Evolutionary conservation across 2,797 vertebrate species (phyloP).

Genomic region (Acipenser ruthenus): DNA sequence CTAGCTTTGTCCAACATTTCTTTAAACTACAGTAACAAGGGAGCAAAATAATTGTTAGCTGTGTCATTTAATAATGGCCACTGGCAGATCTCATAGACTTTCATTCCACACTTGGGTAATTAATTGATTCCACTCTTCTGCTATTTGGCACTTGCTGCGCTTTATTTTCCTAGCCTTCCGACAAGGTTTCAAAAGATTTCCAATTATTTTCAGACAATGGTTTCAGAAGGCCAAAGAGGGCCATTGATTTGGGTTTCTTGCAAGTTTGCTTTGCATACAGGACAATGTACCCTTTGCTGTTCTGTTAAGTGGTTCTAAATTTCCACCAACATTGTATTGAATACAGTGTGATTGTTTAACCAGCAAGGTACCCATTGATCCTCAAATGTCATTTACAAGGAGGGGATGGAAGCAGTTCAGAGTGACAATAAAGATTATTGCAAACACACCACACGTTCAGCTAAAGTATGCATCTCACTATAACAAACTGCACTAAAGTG

Average conservation of each 20-base stretch:
- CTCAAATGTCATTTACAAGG: constrained; percentile 35
- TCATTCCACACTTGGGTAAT: constrained; percentile 34
- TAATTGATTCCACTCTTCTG: constrained; percentile 32
- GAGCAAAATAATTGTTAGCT: constrained; percentile 29
- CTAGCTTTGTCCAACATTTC: constrained; percentile 29
- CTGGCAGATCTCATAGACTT: constrained; percentile 30
- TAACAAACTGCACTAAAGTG: too few relatives aligned
- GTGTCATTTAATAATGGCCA: constrained; percentile 35
- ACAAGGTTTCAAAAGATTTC: constrained; percentile 43
- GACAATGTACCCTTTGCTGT: constrained; percentile 46
- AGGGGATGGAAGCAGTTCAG: constrained; percentile 31
- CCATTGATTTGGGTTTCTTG: constrained; percentile 40
- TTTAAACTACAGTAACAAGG: constrained; percentile 35
- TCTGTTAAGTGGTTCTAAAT: constrained; percentile 52
- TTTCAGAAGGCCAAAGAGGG: constrained; percentile 42
- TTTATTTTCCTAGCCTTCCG: constrained; percentile 23
- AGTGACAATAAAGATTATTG: constrained; percentile 17
- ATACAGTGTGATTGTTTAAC: constrained; percentile 51
- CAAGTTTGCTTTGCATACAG: constrained; percentile 27
- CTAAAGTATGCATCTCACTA: too few relatives aligned
- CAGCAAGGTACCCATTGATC: constrained; percentile 43
- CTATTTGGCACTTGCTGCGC: constrained; percentile 24
- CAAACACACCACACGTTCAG: too few relatives aligned
- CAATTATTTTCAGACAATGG: constrained; percentile 47
- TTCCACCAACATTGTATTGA: constrained; percentile 51